phyloP scores from a whole-genome alignment of 2,113 vertebrate species.

The Pao palembangensis region DNA sequence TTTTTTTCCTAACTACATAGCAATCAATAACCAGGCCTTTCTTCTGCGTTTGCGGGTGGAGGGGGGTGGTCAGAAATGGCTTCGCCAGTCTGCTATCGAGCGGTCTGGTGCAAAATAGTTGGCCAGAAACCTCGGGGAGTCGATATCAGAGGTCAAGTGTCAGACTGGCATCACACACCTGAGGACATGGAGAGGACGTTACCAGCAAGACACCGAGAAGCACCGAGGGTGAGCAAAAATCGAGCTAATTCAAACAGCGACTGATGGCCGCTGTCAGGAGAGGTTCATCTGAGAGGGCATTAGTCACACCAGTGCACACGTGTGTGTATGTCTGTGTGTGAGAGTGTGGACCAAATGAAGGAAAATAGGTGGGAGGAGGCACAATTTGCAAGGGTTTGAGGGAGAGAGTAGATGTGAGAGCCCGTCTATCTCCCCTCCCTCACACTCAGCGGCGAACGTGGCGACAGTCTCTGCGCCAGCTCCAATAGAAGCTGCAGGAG shows the following conservation, averaged over 20 bases:
- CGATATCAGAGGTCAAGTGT: constrained; percentile 21
- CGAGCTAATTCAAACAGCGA: constrained; percentile 2
- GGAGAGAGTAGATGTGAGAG: constrained; percentile 33
- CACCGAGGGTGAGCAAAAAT: background rate
- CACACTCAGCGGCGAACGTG: constrained; percentile 22
- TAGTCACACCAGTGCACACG: background rate
- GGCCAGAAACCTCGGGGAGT: constrained; percentile 3
- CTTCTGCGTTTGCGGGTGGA: background rate
- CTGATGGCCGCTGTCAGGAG: constrained; percentile 11
- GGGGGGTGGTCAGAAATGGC: background rate
- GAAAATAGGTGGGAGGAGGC: constrained; percentile 29
- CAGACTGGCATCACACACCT: constrained; percentile 14
- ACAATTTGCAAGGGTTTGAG: constrained; percentile 26
- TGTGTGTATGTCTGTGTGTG: constrained; percentile 10
- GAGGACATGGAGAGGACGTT: constrained; percentile 8
- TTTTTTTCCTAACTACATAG: constrained; percentile 8
- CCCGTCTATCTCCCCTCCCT: constrained; percentile 41
- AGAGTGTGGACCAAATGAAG: constrained; percentile 16
- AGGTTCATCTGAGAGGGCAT: constrained; percentile 6
- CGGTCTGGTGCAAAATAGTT: constrained; percentile 14
- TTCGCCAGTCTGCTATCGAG: constrained; percentile 22
- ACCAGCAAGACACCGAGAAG: background rate
- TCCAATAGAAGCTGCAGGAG: constrained; percentile 13
- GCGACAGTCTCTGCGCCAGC: constrained; percentile 22
- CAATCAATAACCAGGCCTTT: constrained; percentile 14